Base-by-base conservation (phyloP, 2,113 vertebrate genomes). In the Setophaga coronata region DNA sequence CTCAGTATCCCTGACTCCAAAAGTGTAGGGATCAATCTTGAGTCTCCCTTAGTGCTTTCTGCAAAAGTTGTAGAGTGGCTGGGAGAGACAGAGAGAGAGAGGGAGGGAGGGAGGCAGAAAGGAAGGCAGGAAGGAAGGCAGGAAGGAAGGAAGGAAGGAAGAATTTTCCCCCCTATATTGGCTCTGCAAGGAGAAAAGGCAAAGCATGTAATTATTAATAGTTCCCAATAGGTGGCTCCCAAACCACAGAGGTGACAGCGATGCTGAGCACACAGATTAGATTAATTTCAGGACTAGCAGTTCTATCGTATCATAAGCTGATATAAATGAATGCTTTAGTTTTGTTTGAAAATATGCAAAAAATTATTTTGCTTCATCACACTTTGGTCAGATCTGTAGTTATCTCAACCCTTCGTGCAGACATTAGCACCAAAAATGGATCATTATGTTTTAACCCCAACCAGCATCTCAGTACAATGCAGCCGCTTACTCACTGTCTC, bases 391-490 rank as follows among this genome's bases (percentile, higher is more conserved):
- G 38, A 33, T 69, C 26, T 87, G 45, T 53, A 23, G 14, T 60
- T 77, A 28, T 38, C 33, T 36, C 36, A 36, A 60, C 28, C 9
- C 21, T 51, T 60, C 0, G 0, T 45, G 31, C 11, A 13, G 18
- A 38, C 33, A 14, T 1, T 60, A 45, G 14, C 18, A 51, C 36
- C 26, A 45, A 36, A 45, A 60, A 69, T 23, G 9, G 14, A 38
- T 67, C 18, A 38, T 69, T 51, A 18, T 53, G 54, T 12, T 78
- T 87, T 60, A 45, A 85, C 16, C 18, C 9, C 29, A 65, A 12
- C 42, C 19, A 29, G 42, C 34, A 34, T 31, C 34, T 25, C 25
- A 15, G 42, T 42, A 34, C 29, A n/a, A 9, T 57, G 70, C 42
- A 74, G 28, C 50, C 0, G 0, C 15, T 57, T 29, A 28, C 18